Percentiles rank a stretch among this genome's conserved stretches.
Evolutionary conservation across 2,797 vertebrate species (phyloP).

Genomic region (Anas acuta): DNA sequence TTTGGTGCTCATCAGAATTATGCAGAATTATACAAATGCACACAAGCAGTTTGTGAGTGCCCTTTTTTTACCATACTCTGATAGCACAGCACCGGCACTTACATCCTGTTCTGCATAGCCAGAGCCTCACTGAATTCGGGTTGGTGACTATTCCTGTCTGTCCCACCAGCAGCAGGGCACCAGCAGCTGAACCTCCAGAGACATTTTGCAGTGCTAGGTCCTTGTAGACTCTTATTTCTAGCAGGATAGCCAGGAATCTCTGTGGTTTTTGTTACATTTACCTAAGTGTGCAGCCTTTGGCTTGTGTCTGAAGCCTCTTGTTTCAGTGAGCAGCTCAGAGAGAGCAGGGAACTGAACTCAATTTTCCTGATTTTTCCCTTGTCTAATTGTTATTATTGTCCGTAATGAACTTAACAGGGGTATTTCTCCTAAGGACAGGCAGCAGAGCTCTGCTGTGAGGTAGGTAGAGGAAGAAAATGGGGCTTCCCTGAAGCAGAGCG

Average conservation of each 20-base stretch:
- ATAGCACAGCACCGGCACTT: background rate
- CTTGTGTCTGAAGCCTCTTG: background rate
- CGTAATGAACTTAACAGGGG: background rate
- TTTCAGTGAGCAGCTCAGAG: background rate
- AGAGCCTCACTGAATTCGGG: background rate
- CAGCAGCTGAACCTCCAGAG: background rate
- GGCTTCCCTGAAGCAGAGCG: background rate
- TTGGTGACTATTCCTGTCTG: background rate
- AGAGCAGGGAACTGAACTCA: background rate
- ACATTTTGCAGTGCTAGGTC: background rate
- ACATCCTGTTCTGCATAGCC: background rate
- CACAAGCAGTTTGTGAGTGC: background rate
- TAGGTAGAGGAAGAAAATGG: background rate
- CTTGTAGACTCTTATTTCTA: background rate
- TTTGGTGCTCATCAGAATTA: background rate
- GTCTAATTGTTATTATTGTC: background rate
- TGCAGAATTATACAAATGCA: background rate
- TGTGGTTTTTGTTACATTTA: fast-evolving
- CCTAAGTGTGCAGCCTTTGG: background rate
- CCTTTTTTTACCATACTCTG: background rate
- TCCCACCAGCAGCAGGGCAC: background rate
- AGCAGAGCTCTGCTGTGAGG: background rate
- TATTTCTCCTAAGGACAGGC: background rate
- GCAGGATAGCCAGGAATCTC: fast-evolving
- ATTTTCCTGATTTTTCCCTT: background rate